phyloP scores from a whole-genome alignment of 2,888 invertebrate species.

The Pterostichus niger region DNA sequence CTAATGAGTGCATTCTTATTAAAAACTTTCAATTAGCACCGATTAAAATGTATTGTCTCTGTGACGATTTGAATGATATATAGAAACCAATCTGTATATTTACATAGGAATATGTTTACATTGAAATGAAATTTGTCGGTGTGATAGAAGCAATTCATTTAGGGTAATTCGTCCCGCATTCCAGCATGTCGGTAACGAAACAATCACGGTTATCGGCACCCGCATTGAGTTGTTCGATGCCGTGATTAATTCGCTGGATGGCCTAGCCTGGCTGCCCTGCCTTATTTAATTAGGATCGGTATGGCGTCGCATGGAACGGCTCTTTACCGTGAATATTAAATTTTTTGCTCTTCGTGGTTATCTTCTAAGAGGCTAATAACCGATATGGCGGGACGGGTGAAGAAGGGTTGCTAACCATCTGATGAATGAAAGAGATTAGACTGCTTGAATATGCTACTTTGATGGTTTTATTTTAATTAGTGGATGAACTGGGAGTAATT shows the following conservation, averaged over 20 bases:
- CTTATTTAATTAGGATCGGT: constrained; percentile 60
- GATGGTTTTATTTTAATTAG: constrained; percentile 35
- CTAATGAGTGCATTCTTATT: no score
- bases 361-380: constrained; percentile 29
- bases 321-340: constrained; percentile 41
- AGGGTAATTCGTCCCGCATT: neutral
- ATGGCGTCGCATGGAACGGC: neutral
- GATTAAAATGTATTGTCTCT: no score
- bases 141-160: neutral
- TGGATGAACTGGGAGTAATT: constrained; percentile 6
- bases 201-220: constrained; percentile 34
- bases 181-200: constrained; percentile 49
- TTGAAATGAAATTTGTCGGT: neutral
- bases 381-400: neutral
- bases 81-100: no score
- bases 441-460: constrained; percentile 21
- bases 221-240: constrained; percentile 46
- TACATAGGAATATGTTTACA: no score
- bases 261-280: neutral
- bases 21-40: no score
- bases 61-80: no score
- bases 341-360: constrained; percentile 35
- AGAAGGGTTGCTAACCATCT: neutral
- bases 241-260: constrained; percentile 52
- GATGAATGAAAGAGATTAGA: constrained; percentile 24